Evolutionary conservation across 1,140 invertebrate genomes (phyloP).

Genomic region (Aphelinus atriplicis): DNA sequence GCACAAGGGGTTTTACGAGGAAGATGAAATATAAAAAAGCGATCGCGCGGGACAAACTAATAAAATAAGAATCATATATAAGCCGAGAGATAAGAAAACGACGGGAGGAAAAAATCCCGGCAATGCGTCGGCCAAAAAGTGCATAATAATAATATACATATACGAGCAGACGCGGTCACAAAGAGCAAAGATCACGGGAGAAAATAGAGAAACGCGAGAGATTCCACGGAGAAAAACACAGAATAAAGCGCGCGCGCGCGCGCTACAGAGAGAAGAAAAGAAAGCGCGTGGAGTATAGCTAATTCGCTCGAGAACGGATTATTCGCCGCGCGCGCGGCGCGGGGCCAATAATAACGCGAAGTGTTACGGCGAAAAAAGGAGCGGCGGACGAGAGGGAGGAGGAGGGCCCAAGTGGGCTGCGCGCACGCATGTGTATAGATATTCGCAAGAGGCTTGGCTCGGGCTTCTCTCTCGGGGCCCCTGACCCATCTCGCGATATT

Average conservation of each 20-base stretch:
- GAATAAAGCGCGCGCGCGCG: conserved; percentile 40
- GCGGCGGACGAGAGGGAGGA: not conserved
- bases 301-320: conserved; percentile 38
- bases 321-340: conserved; percentile 41
- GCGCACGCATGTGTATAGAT: too few species aligned
- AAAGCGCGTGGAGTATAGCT: conserved; percentile 12
- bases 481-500: not conserved
- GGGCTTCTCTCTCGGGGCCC: not conserved
- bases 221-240: not conserved
- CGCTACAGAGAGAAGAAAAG: conserved; percentile 35
- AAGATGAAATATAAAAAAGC: too few species aligned
- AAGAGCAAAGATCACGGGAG: not conserved
- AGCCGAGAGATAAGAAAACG: too few species aligned
- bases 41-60: too few species aligned
- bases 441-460: conserved; percentile 1
- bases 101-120: too few species aligned
- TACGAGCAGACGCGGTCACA: too few species aligned
- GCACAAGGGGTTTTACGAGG: too few species aligned
- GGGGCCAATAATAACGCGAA: conserved; percentile 50
- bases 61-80: too few species aligned
- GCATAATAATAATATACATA: too few species aligned
- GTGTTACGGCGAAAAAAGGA: not conserved
- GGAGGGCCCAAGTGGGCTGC: conserved; percentile 31
- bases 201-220: not conserved
- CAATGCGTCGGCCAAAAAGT: too few species aligned